Evolutionary conservation across 2,113 vertebrate species (phyloP).

Genomic region (Calonectris borealis): DNA sequence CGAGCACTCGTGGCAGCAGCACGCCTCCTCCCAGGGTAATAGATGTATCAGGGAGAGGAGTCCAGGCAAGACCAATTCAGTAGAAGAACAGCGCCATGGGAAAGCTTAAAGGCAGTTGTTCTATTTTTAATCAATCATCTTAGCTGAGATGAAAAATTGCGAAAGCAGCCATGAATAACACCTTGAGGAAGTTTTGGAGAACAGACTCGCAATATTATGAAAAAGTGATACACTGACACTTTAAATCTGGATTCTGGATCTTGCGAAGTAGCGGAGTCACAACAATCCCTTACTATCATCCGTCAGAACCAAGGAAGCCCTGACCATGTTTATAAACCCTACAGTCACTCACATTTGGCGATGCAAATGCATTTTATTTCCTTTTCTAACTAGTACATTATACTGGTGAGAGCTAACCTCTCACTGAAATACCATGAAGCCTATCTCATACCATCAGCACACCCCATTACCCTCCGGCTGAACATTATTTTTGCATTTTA

Average conservation of each 20-base stretch:
- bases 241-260: background rate
- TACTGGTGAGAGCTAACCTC: background rate
- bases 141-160: background rate
- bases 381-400: background rate
- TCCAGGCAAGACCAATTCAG: background rate
- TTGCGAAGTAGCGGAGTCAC: background rate
- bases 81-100: background rate
- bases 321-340: background rate
- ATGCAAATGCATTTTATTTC: background rate
- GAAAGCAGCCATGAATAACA: background rate
- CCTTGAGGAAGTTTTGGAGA: background rate
- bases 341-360: background rate
- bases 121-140: background rate
- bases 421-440: background rate
- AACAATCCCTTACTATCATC: background rate
- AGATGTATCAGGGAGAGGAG: background rate
- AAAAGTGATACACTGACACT: background rate
- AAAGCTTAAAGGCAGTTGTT: background rate
- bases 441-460: background rate
- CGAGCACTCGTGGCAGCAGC: background rate
- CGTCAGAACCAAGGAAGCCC: background rate
- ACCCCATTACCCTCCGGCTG: background rate
- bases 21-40: background rate
- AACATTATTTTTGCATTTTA: background rate
- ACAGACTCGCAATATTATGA: background rate